A percentile compares a stretch with the other conserved stretches of the same genome.
Evolutionary conservation across 2,113 vertebrate genomes (phyloP).

Genomic region (Oenanthe melanoleuca): DNA sequence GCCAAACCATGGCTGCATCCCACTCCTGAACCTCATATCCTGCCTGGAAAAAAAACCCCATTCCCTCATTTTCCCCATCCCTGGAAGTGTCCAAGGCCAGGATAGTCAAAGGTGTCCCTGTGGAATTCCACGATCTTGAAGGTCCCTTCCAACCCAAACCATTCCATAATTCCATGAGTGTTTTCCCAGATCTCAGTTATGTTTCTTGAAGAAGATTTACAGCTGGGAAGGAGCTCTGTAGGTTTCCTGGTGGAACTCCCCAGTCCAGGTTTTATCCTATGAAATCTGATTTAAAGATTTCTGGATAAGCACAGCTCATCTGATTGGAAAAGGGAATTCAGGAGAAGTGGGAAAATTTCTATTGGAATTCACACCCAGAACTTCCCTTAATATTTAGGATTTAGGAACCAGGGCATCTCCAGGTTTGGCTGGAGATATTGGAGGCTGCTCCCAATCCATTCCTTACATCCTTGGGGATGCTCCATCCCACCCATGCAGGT

Average conservation of each 20-base stretch:
- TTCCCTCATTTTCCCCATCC: neutral
- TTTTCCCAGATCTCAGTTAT: neutral
- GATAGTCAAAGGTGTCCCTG: neutral
- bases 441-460: neutral
- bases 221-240: neutral
- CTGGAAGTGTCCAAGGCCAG: neutral
- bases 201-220: rapidly evolving
- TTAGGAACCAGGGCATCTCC: neutral
- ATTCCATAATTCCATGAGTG: neutral
- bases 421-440: neutral
- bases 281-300: neutral
- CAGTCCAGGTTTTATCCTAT: neutral
- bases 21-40: neutral
- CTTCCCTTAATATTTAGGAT: neutral
- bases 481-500: rapidly evolving
- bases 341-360: neutral
- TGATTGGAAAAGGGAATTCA: neutral
- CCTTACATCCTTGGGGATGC: neutral
- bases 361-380: neutral
- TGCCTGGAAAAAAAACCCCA: neutral
- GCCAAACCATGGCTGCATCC: neutral
- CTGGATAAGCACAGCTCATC: neutral
- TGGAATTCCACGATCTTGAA: neutral
- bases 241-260: neutral
- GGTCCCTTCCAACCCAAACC: neutral